Conservation (phyloP, 2,113 vertebrate genomes). For the Aspiorhynchus laticeps region DNA sequence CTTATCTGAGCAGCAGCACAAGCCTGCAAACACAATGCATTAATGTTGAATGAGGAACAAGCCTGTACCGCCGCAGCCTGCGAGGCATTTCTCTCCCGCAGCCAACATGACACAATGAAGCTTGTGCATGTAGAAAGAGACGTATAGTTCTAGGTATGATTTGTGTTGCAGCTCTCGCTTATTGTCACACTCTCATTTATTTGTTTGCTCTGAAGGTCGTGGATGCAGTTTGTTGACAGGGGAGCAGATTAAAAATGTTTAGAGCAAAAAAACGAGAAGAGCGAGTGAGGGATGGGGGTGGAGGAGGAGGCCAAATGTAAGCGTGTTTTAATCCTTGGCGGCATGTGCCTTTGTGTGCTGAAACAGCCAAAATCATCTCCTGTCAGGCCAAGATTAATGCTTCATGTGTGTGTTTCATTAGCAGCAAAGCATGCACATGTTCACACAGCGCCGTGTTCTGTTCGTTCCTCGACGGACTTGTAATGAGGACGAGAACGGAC, state of each 20-base stretch:
- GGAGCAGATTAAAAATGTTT: slow-evolving; percentile 29
- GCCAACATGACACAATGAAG: slow-evolving; percentile 39
- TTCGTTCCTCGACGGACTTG: background rate
- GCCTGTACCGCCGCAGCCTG: background rate
- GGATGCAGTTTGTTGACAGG: slow-evolving; percentile 3
- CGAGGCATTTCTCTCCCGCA: slow-evolving; percentile 21
- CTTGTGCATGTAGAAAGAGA: background rate
- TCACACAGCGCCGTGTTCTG: background rate
- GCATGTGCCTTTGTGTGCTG: slow-evolving; percentile 42
- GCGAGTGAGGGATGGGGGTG: background rate
- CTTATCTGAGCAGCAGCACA: background rate
- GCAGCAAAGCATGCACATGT: background rate
- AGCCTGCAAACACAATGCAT: slow-evolving; percentile 15
- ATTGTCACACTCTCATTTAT: slow-evolving; percentile 20
- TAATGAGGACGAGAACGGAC: background rate
- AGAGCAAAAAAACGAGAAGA: background rate
- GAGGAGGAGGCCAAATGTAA: background rate
- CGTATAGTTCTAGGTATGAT: slow-evolving; percentile 24
- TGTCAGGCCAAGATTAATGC: slow-evolving; percentile 48
- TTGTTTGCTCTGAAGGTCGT: slow-evolving; percentile 39
- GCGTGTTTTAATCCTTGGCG: slow-evolving; percentile 30
- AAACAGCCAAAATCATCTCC: slow-evolving; percentile 37
- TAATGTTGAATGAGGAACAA: slow-evolving; percentile 33
- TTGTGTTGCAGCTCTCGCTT: slow-evolving; percentile 22
- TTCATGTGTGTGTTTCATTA: slow-evolving; percentile 44